Percentiles rank a stretch among this genome's conserved stretches.
phyloP scores from a whole-genome alignment of 2,797 vertebrate genomes.

The Lagodon rhomboides region DNA sequence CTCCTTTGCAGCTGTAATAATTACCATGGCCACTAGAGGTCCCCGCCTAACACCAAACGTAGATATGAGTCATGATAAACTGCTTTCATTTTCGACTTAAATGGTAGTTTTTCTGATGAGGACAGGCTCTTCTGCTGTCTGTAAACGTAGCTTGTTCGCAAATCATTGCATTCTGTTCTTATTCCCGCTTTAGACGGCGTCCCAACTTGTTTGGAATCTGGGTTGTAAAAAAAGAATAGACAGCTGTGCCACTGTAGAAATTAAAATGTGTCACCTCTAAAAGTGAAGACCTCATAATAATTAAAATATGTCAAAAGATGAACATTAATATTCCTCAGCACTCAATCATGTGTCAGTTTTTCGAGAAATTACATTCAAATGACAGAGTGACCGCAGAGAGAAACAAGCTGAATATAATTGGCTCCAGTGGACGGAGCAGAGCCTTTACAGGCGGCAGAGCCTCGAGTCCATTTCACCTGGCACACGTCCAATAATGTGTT shows the following conservation, averaged over 20 bases:
- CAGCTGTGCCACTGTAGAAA: not conserved
- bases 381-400: not conserved
- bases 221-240: not conserved
- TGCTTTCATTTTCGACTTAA: too few species aligned
- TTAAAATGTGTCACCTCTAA: not conserved
- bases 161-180: too few species aligned
- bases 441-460: not conserved
- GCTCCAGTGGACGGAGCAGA: conserved; percentile 1
- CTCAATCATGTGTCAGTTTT: not conserved
- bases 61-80: too few species aligned
- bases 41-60: too few species aligned
- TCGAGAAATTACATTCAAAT: not conserved
- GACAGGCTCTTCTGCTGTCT: too few species aligned
- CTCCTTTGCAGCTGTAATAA: too few species aligned
- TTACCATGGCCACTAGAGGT: too few species aligned
- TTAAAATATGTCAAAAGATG: not conserved
- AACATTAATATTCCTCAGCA: not conserved
- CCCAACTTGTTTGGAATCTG: too few species aligned
- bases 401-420: conserved; percentile 11
- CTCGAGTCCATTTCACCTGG: conserved; percentile 32
- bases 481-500: conserved; percentile 26
- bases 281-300: not conserved
- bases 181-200: too few species aligned
- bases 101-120: too few species aligned
- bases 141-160: too few species aligned